A percentile compares a stretch with the other conserved stretches of the same genome.
Conservation (phyloP, 2,113 vertebrate species). For the Ariopsis seemanni region DNA sequence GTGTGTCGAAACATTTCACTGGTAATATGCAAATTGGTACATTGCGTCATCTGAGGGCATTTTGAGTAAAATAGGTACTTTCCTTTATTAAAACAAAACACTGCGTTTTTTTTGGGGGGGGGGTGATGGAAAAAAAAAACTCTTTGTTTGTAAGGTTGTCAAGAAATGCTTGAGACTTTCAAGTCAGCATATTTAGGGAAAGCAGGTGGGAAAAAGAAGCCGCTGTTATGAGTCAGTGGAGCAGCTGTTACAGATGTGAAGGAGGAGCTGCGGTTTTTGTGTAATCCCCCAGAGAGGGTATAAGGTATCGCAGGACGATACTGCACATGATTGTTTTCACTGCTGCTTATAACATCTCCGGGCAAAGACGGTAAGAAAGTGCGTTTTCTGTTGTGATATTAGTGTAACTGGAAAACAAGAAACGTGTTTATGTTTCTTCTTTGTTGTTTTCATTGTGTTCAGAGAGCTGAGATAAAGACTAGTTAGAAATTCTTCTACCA, state of each 20-base stretch:
- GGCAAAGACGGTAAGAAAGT: neutral
- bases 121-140: neutral
- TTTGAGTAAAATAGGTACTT: neutral
- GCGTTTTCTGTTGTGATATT: neutral
- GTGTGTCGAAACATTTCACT: too few relatives aligned
- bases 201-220: neutral
- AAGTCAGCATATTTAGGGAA: neutral
- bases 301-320: neutral
- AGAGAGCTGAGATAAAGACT: neutral
- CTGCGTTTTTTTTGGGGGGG: too few relatives aligned
- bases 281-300: neutral
- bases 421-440: neutral
- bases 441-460: neutral
- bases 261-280: neutral
- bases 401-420: too few relatives aligned
- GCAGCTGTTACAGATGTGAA: neutral
- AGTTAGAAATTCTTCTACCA: neutral
- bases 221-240: neutral
- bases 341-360: too few relatives aligned
- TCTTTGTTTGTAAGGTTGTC: neutral
- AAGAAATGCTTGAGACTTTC: neutral
- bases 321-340: too few relatives aligned
- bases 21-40: too few relatives aligned
- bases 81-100: neutral
- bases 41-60: too few relatives aligned